A percentile compares a stretch with the other conserved stretches of the same genome.
Evolutionary conservation across 2,113 vertebrate species (phyloP).

Genomic region (Mus musculus): GRCm39 chr6:25908501-25909000

Average conservation of each 20-base stretch:
- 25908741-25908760: neutral
- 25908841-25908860: neutral
- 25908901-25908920: neutral
- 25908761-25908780: neutral
- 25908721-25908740: neutral
- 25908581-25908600: neutral
- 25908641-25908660: neutral
- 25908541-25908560: neutral
- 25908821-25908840: too few species aligned
- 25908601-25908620: neutral
- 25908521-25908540: neutral
- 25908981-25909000: too few species aligned
- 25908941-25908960: too few species aligned
- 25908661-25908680: neutral
- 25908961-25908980: too few species aligned
- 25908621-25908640: neutral
- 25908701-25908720: too few species aligned
- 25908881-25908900: neutral
- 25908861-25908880: neutral
- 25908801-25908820: neutral
- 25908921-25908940: too few species aligned
- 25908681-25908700: neutral
- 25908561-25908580: neutral
- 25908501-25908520: too few species aligned
- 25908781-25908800: neutral